Evolutionary conservation across 2,797 vertebrate species (phyloP).

Genomic region (Peromyscus attwateri): DNA sequence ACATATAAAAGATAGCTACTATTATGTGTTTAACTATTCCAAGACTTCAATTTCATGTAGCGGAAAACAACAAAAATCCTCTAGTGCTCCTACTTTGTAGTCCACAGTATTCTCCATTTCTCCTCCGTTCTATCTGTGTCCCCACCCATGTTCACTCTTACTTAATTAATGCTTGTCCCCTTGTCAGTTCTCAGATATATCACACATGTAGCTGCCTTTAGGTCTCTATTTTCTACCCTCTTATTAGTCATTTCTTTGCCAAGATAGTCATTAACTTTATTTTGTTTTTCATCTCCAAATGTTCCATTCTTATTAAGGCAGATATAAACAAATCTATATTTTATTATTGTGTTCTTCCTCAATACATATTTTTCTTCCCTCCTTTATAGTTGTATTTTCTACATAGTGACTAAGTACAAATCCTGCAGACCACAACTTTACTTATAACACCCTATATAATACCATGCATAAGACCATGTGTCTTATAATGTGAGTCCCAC

Average conservation of each 20-base stretch:
- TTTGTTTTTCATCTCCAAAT: not conserved
- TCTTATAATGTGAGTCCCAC: not conserved
- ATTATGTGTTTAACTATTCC: not conserved
- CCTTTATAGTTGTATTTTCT: not conserved
- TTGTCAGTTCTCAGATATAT: not conserved
- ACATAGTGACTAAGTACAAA: not conserved
- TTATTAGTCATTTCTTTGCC: not conserved
- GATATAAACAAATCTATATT: not conserved
- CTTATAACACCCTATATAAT: not conserved
- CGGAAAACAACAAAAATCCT: not conserved
- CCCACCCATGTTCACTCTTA: not conserved
- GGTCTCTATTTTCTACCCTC: not conserved
- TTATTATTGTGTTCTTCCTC: not conserved
- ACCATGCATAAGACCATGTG: not conserved
- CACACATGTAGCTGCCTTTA: not conserved
- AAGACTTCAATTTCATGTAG: not conserved
- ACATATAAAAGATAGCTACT: not conserved
- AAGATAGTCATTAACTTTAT: not conserved
- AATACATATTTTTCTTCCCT: not conserved
- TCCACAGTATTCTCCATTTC: not conserved
- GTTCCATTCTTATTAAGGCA: not conserved
- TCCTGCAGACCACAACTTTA: not conserved
- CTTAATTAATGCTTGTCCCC: accelerated
- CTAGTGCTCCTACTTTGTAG: not conserved
- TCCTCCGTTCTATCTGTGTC: not conserved